Evolutionary conservation across 1,140 invertebrate species (phyloP).

Genomic region (Drosophila nannoptera): DNA sequence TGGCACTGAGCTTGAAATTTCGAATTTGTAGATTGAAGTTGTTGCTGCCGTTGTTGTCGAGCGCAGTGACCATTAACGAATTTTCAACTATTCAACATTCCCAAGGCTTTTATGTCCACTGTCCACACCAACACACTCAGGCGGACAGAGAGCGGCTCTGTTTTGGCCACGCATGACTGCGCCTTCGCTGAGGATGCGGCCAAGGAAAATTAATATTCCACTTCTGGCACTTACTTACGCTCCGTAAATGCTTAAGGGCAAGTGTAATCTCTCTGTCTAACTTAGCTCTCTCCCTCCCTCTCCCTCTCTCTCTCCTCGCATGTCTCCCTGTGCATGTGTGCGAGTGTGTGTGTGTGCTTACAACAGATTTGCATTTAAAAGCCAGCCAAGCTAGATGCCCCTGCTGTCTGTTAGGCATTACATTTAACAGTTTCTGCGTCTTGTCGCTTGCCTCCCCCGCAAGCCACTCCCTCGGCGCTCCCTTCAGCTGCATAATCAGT

Average conservation of each 20-base stretch:
- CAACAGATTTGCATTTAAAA: constrained; percentile 54
- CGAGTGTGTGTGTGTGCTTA: constrained; percentile 26
- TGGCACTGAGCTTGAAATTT: constrained; percentile 40
- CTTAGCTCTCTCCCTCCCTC: constrained; percentile 12
- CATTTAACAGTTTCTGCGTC: not conserved
- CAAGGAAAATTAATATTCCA: constrained; percentile 74
- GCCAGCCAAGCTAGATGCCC: constrained; percentile 13
- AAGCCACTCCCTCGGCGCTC: not conserved
- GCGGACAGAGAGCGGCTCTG: not conserved
- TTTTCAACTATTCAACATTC: constrained; percentile 74
- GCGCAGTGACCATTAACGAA: constrained; percentile 76
- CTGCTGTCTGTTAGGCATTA: not conserved
- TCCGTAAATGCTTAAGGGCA: constrained; percentile 68
- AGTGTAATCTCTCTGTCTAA: constrained; percentile 50
- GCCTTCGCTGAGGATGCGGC: constrained; percentile 50
- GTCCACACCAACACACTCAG: constrained; percentile 20
- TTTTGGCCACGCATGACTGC: constrained; percentile 59
- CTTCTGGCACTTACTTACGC: constrained; percentile 76
- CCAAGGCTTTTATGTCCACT: constrained; percentile 24
- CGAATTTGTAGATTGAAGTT: constrained; percentile 21
- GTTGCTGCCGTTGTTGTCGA: constrained; percentile 23
- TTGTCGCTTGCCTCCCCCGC: not conserved
- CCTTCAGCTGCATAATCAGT: constrained; percentile 61
- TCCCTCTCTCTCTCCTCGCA: constrained; percentile 5
- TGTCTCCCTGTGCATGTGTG: constrained; percentile 3